Conservation (phyloP, 2,797 vertebrate genomes). For the Margarornis squamiger region DNA sequence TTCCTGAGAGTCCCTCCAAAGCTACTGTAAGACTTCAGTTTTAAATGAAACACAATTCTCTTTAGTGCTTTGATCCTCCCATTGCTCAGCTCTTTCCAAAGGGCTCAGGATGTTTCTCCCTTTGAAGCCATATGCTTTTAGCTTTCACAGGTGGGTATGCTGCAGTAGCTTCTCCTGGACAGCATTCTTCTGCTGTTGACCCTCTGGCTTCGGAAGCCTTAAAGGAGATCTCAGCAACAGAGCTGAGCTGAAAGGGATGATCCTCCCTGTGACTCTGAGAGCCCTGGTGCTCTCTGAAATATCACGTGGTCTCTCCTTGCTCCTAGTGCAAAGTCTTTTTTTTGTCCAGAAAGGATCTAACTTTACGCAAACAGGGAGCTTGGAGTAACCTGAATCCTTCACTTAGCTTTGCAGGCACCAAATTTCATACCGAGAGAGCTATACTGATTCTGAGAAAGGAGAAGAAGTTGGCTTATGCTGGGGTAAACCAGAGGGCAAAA, state of each 20-base stretch:
- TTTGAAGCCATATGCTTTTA: not conserved
- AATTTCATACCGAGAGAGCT: accelerated
- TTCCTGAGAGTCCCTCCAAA: slow-evolving; percentile 17
- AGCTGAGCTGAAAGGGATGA: not conserved
- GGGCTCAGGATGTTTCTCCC: not conserved
- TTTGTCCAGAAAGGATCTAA: not conserved
- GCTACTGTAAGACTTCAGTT: not conserved
- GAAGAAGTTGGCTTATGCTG: not conserved
- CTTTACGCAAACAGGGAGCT: not conserved
- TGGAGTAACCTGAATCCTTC: not conserved
- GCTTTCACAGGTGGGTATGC: not conserved
- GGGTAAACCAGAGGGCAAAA: not conserved
- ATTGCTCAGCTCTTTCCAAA: not conserved
- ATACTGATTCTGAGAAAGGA: not conserved
- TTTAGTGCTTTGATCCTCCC: slow-evolving; percentile 34
- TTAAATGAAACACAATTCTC: slow-evolving; percentile 14
- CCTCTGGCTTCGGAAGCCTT: not conserved
- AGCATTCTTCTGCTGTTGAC: not conserved
- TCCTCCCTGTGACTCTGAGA: not conserved
- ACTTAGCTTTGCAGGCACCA: not conserved
- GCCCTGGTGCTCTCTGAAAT: not conserved
- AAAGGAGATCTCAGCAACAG: not conserved
- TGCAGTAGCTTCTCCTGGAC: not conserved
- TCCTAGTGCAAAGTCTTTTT: not conserved
- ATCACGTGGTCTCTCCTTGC: not conserved